phyloP scores from a whole-genome alignment of 2,797 vertebrate species.

The Peromyscus attwateri region DNA sequence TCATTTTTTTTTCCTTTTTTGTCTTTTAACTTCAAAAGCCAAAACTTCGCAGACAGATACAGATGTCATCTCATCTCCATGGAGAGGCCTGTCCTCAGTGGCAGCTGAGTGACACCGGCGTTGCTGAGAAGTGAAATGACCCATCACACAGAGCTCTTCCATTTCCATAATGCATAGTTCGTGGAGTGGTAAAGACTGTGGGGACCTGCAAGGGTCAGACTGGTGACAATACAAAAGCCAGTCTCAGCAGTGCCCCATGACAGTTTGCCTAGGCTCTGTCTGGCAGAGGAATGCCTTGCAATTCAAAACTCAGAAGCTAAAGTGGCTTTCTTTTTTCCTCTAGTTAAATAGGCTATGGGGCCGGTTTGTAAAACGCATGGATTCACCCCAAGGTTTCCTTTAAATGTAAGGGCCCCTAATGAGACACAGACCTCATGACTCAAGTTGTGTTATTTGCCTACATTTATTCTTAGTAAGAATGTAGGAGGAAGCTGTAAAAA shows the following conservation, averaged over 20 bases:
- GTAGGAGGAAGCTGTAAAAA: conserved; percentile 78
- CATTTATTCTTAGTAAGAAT: conserved; percentile 78
- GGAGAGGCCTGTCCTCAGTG: neutral
- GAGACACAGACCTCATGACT: conserved; percentile 60
- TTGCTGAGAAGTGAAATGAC: neutral
- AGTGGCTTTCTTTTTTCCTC: conserved; percentile 32
- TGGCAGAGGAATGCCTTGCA: conserved; percentile 15
- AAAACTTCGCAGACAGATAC: neutral
- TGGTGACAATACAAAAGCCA: neutral
- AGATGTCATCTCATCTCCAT: neutral
- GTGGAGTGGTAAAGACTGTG: neutral
- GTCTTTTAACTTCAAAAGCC: neutral
- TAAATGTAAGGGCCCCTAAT: conserved; percentile 64
- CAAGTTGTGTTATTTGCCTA: conserved; percentile 72
- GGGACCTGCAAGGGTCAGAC: too few relatives aligned
- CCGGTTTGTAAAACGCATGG: neutral
- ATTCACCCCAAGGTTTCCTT: conserved; percentile 56
- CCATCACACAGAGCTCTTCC: neutral
- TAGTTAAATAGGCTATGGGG: neutral
- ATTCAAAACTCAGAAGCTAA: conserved; percentile 42
- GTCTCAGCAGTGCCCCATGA: neutral
- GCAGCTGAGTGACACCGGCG: neutral
- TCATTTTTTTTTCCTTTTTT: neutral
- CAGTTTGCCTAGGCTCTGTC: neutral
- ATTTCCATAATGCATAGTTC: neutral